A percentile compares a stretch with the other conserved stretches of the same genome.
Evolutionary conservation across 1,140 invertebrate genomes (phyloP).

Genomic region (Nasonia giraulti): DNA sequence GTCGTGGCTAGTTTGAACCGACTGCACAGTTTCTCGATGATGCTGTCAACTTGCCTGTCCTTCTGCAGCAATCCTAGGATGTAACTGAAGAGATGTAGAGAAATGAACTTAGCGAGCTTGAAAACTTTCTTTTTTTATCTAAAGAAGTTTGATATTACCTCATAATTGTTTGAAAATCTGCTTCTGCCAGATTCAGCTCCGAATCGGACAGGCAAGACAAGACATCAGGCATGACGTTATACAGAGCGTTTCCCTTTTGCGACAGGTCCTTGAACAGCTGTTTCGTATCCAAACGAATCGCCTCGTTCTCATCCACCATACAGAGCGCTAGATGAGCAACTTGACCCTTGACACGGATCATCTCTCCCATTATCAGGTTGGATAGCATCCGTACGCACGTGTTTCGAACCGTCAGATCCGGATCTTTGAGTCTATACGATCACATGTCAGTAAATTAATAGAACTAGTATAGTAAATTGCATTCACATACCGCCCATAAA

Average conservation of each 20-base stretch:
- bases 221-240: constrained; percentile 96
- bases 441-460: too few relatives aligned
- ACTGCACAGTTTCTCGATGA: constrained; percentile 92
- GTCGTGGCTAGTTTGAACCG: constrained; percentile 84
- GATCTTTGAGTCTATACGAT: constrained; percentile 81
- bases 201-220: constrained; percentile 90
- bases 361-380: constrained; percentile 94
- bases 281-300: constrained; percentile 82
- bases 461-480: not conserved
- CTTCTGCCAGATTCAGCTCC: constrained; percentile 82
- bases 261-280: constrained; percentile 91
- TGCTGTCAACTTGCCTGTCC: constrained; percentile 88
- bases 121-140: not conserved
- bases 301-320: constrained; percentile 84
- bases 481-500: constrained; percentile 84
- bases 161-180: constrained; percentile 87
- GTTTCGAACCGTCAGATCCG: constrained; percentile 81
- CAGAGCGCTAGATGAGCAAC: constrained; percentile 93
- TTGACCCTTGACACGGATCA: constrained; percentile 95
- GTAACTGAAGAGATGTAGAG: constrained; percentile 77
- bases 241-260: constrained; percentile 92
- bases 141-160: constrained; percentile 76
- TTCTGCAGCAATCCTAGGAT: constrained; percentile 89
- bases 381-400: constrained; percentile 91
- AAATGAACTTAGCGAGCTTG: not conserved